Evolutionary conservation across 1,140 invertebrate species (phyloP), one percentile per base, ranked within the genome.

Genomic region (Atta texana): DNA sequence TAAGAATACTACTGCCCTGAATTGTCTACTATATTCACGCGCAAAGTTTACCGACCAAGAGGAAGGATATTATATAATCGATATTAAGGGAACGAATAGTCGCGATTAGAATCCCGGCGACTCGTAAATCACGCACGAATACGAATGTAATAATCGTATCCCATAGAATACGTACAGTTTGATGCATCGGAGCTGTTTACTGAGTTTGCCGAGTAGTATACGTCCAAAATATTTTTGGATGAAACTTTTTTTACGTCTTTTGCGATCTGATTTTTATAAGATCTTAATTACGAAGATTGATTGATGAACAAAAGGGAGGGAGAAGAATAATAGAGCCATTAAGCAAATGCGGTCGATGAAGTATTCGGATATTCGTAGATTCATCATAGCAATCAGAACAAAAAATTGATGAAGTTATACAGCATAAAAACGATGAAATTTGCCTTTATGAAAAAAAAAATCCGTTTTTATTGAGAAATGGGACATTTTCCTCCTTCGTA

Each of bases 391-490:
- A 6, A 21, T 84, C 14, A 16, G 53, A 74, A 21, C 31, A 31
- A 64, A 80, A 21, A 55, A 51, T 84, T 63, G 51, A 49, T 28
- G 10, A 14, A 51, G 31, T 39, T 61, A 59, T 61, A 24, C 2
- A 61, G 39, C 34, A 31, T 82, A 61, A 39, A 0, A 74, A 12
- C 14, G n/a, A 31, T 66, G 51, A 18, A 59, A 14, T 55, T 51
- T 61, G 18, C 24, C 31, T 18, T 59, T 59, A 53, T 18, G 63
- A 34, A 14, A 16, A 31, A 16, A 66, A 88, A 87, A 89, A 90
- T 90, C 87, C 89, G 90, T 90, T 90, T 91, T 87, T 75, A 86
- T 91, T 77, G 57, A 85, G 61, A 69, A 31, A 16, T 31, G 24
- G 44, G 44, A 59, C 68, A 21, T 49, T 72, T 63, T 55, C 16